These are phyloP conservation scores for Semotilus atromaculatus DNA, from an alignment of 2,797 vertebrate genomes.

Conservation along the genomic window DNA sequence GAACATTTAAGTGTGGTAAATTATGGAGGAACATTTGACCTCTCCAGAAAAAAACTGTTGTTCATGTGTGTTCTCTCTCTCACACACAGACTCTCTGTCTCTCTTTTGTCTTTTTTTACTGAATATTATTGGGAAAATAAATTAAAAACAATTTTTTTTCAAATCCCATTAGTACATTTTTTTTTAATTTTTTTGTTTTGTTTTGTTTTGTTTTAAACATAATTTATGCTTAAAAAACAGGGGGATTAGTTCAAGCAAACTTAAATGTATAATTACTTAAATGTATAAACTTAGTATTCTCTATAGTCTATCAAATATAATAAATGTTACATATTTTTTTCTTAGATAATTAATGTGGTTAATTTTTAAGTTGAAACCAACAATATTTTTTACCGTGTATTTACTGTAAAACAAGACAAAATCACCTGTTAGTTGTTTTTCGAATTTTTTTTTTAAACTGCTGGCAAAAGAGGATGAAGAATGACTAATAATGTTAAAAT, in stretches of 20 bases:
- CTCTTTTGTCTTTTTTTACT: neutral
- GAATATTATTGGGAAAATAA: neutral
- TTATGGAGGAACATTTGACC: conserved; percentile 67
- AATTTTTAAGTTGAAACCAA: no score
- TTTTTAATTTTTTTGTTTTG: no score
- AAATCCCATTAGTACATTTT: no score
- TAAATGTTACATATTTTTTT: no score
- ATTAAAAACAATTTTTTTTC: no score
- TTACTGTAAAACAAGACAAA: neutral
- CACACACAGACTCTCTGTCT: neutral
- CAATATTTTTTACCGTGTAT: neutral
- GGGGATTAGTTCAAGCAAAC: neutral
- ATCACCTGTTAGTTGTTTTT: neutral
- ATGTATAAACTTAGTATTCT: neutral
- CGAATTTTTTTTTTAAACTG: neutral
- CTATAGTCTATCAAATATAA: no score
- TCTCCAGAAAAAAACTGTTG: conserved; percentile 30
- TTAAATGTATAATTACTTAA: neutral
- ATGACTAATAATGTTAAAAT: neutral
- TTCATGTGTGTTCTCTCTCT: neutral
- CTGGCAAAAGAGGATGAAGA: neutral
- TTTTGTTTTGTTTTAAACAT: neutral
- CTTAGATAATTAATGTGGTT: no score
- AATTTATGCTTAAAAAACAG: neutral
- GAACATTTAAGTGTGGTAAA: conserved; percentile 71